phyloP scores from a whole-genome alignment of 2,888 invertebrate genomes.

The Lacanobia oleracea region DNA sequence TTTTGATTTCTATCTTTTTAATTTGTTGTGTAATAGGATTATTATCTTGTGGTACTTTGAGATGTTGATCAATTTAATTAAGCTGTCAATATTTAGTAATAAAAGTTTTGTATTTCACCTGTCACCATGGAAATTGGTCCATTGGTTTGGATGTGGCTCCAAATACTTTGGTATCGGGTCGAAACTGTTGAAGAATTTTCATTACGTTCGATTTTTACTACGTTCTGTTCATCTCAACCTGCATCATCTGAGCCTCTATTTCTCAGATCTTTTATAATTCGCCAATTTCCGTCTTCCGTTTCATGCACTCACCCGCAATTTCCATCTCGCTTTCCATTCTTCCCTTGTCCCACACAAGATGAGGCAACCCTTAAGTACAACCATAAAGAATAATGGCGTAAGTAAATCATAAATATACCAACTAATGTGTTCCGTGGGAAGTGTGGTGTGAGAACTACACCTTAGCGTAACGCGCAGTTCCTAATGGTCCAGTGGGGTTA shows the following conservation, averaged over 20 bases:
- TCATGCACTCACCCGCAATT: not conserved
- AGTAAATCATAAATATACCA: constrained; percentile 73
- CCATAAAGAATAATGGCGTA: constrained; percentile 73
- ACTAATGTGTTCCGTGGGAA: constrained; percentile 77
- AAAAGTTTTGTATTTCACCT: not conserved
- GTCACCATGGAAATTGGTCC: not conserved
- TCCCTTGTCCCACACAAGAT: constrained; percentile 48
- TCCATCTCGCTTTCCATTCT: constrained; percentile 31
- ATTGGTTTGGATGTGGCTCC: not conserved
- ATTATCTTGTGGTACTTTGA: not conserved
- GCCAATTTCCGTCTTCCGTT: not conserved
- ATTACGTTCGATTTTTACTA: too few relatives aligned
- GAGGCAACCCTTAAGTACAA: constrained; percentile 72
- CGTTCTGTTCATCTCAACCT: not conserved
- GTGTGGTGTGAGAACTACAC: constrained; percentile 71
- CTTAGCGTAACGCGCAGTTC: constrained; percentile 43
- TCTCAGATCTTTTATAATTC: not conserved
- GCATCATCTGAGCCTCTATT: not conserved
- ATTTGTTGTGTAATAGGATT: constrained; percentile 22
- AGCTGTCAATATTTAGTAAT: not conserved
- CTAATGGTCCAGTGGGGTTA: constrained; percentile 36
- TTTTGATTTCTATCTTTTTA: constrained; percentile 17
- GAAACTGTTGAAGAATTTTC: not conserved
- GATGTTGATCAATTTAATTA: not conserved
- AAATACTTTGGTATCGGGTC: not conserved